Evolutionary conservation across 64 coral and sea anemone genomes (phyloP), one percentile per base, ranked within the genome.

Genomic region (Stichodactyla mertensii): DNA sequence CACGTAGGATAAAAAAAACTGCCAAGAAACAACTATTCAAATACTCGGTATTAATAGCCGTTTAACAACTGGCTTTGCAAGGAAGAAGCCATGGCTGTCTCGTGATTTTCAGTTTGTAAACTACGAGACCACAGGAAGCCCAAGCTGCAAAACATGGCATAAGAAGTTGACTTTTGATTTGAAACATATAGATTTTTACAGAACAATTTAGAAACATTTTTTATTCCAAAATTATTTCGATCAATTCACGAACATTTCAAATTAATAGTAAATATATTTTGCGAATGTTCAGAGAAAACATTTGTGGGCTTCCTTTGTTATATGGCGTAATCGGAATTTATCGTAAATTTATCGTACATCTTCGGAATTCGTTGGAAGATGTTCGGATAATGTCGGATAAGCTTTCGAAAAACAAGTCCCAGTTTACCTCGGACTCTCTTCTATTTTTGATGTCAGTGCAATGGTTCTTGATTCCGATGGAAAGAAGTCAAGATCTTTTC

Each of bases 401-500:
- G 22, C 5, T 13, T 74, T 74, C 69, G 69, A 26, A 31, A 74
- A 74, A 9, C 27, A 2, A 31, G 69, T 23, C 69, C 19, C 10
- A 70, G 66, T 70, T 20, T 20, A 70, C 3, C 19, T 22, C 66
- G 24, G 24, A 11, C 27, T 74, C 18, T 22, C 62, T 27, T 26
- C 24, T 74, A 74, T 74, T 20, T 20, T 7, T 7, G 19, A 69
- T 6, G 6, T 2, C 6, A 8, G 8, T 20, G 20, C 69, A 11
- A 74, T 69, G 64, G 69, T 74, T 74, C 9, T 74, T 26, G 22
- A 74, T 4, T 31, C 69, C 2, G 6, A 23, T 14, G 24, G 22
- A 74, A 74, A 10, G 69, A 74, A 74, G 4, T 31, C n/a, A 74
- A 74, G 69, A 74, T 74, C 69, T 74, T 74, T 74, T 31, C 69